Evolutionary conservation across 2,113 vertebrate species (phyloP).

Genomic region (Myiozetetes cayanensis): DNA sequence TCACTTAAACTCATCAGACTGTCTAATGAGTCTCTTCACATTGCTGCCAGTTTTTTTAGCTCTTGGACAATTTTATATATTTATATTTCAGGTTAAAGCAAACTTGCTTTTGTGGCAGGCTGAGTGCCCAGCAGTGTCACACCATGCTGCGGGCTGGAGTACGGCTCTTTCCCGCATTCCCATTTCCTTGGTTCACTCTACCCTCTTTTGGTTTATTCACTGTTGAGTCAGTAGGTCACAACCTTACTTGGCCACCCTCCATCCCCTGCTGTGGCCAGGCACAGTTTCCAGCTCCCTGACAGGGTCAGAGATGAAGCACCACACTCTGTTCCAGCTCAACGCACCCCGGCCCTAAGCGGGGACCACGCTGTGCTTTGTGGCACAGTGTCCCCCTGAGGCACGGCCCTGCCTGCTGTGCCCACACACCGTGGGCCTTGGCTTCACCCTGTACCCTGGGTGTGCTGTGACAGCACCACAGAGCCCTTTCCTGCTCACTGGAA

Average conservation of each 20-base stretch:
- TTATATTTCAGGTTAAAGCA: not conserved
- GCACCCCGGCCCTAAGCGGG: accelerated
- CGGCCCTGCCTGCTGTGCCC: not conserved
- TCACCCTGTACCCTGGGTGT: accelerated
- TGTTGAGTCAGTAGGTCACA: not conserved
- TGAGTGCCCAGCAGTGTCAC: not conserved
- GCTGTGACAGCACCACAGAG: not conserved
- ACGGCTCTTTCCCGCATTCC: not conserved
- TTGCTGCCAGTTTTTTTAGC: not conserved
- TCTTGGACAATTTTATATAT: not conserved
- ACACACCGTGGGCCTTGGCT: not conserved
- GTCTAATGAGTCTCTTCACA: not conserved
- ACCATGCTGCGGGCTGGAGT: accelerated
- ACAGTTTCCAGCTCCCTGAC: not conserved
- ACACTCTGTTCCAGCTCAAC: not conserved
- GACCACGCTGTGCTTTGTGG: accelerated
- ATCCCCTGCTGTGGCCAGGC: not conserved
- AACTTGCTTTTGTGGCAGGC: not conserved
- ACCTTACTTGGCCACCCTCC: not conserved
- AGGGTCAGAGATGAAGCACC: not conserved
- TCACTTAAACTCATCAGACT: not conserved
- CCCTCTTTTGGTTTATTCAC: no score
- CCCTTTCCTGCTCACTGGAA: not conserved
- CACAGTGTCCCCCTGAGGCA: accelerated
- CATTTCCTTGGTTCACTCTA: not conserved